Evolutionary conservation across 2,888 invertebrate genomes (phyloP).

Genomic region (Nephrotoma guestfalica): DNA sequence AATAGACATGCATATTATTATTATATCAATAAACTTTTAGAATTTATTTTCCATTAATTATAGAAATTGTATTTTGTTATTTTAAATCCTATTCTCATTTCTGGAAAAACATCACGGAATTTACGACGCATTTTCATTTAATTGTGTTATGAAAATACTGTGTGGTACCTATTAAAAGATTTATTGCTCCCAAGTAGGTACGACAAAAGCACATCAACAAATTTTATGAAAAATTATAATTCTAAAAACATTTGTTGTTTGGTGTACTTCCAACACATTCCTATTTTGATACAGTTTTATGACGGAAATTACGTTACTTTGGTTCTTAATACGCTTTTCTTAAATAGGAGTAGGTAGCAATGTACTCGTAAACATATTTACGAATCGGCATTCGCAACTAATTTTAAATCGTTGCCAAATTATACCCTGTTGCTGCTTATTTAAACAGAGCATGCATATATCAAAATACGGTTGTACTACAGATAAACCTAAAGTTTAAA

Average conservation of each 20-base stretch:
- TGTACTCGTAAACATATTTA: too few relatives aligned
- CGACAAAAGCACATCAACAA: background rate
- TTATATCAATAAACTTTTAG: background rate
- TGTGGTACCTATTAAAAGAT: background rate
- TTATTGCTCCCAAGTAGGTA: background rate
- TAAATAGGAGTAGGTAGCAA: too few relatives aligned
- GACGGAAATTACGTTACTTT: background rate
- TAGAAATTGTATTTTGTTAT: background rate
- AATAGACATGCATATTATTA: background rate
- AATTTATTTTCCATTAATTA: background rate
- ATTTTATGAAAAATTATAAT: background rate
- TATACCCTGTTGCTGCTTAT: too few relatives aligned
- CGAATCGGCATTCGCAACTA: too few relatives aligned
- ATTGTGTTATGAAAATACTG: background rate
- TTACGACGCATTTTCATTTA: background rate
- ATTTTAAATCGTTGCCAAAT: too few relatives aligned
- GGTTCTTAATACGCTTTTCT: too few relatives aligned
- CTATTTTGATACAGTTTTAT: too few relatives aligned
- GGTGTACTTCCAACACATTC: too few relatives aligned
- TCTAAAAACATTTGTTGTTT: too few relatives aligned
- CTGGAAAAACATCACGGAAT: background rate
- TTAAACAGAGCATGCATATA: too few relatives aligned
- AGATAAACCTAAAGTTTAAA: too few relatives aligned
- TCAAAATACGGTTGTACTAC: too few relatives aligned
- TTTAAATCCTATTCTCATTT: background rate